Conservation (phyloP, 2,797 vertebrate genomes). For the Lutra lutra region DNA sequence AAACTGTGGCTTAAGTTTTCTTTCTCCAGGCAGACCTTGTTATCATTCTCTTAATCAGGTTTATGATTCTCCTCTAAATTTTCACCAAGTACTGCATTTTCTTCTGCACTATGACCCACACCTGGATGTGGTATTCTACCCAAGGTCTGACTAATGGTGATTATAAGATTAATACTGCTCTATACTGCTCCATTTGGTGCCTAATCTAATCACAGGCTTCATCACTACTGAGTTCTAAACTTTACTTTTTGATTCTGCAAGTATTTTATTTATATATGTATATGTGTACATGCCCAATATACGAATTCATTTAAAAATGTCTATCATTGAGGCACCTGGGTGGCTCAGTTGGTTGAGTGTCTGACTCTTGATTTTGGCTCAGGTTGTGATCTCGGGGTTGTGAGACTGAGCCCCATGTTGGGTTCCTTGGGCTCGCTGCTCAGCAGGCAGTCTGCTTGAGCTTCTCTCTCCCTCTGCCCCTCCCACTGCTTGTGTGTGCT, state of each 20-base stretch:
- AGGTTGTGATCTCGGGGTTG: not conserved
- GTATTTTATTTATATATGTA: not conserved
- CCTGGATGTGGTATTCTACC: not conserved
- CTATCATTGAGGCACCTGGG: not conserved
- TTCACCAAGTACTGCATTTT: not conserved
- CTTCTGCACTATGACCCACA: not conserved
- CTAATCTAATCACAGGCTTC: not conserved
- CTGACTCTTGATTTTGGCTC: not conserved
- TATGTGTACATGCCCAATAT: not conserved
- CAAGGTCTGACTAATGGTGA: not conserved
- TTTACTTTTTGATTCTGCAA: not conserved
- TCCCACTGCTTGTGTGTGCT: not conserved
- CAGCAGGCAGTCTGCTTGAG: not conserved
- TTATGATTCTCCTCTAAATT: not conserved
- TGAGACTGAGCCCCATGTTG: not conserved
- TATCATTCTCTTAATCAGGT: not conserved
- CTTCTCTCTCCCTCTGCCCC: not conserved
- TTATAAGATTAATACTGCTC: not conserved
- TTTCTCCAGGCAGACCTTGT: not conserved
- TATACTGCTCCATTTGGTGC: not conserved
- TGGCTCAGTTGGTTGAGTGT: not conserved
- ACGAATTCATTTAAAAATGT: not conserved
- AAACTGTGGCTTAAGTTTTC: not conserved
- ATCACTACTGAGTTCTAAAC: not conserved
- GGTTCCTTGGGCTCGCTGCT: not conserved